These are phyloP conservation scores for Phaedon cochleariae DNA, from an alignment of 2,888 invertebrate species.

Conservation along the genomic window DNA sequence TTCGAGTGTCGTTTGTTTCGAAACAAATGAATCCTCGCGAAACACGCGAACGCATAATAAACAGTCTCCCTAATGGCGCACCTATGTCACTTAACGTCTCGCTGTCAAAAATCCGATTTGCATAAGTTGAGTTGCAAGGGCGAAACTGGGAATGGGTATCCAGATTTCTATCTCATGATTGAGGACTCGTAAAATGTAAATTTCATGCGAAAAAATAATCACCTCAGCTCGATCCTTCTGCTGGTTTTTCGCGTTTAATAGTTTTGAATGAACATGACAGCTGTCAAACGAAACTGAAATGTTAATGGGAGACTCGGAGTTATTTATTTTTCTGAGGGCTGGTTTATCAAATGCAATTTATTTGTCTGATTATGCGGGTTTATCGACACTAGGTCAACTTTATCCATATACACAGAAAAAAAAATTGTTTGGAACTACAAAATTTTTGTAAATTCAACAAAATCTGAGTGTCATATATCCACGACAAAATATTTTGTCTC, in stretches of 20 bases:
- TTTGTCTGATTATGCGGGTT: no score
- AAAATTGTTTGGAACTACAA: no score
- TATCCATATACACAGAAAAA: no score
- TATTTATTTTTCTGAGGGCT: no score
- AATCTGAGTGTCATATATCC: no score
- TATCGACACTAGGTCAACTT: no score
- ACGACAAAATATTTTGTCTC: no score
- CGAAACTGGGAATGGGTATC: conserved; percentile 39
- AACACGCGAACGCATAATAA: conserved; percentile 55
- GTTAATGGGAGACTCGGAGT: not conserved
- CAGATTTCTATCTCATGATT: conserved; percentile 31
- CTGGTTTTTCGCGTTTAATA: not conserved
- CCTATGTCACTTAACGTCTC: conserved; percentile 54
- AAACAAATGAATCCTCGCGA: conserved; percentile 45
- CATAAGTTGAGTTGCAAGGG: conserved; percentile 55
- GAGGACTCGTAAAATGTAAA: conserved; percentile 27
- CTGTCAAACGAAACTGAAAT: not conserved
- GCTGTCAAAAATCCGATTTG: conserved; percentile 57
- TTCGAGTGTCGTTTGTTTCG: not conserved
- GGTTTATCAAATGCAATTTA: no score
- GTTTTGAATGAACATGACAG: not conserved
- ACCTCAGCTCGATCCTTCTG: no score
- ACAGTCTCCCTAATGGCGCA: conserved; percentile 50
- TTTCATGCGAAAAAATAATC: not conserved
- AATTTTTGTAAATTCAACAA: no score